Percentiles rank a stretch among this genome's conserved stretches.
Conservation (phyloP, 2,888 invertebrate species). For the Erebia aethiops region DNA sequence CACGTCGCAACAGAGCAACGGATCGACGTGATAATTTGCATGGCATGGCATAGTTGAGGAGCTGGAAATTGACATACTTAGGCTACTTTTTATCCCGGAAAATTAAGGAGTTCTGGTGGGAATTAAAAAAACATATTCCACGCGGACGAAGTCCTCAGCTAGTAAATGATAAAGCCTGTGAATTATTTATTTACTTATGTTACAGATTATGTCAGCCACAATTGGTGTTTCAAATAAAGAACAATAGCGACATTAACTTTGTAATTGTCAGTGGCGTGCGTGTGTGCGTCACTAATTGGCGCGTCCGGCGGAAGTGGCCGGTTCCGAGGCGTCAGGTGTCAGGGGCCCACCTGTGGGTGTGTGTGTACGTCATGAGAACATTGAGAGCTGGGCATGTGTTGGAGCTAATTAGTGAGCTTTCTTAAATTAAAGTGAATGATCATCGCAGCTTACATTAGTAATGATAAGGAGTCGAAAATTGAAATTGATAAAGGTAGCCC, state of each 20-base stretch:
- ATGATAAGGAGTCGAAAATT: not conserved
- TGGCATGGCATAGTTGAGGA: no score
- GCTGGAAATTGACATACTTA: no score
- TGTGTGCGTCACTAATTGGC: constrained; percentile 78
- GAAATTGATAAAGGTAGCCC: not conserved
- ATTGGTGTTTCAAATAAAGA: constrained; percentile 27
- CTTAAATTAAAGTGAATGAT: constrained; percentile 19
- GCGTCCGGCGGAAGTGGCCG: constrained; percentile 81
- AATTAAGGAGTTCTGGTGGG: no score
- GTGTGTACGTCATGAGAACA: constrained; percentile 29
- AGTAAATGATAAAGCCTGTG: not conserved
- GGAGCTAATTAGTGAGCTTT: constrained; percentile 26
- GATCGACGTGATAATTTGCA: no score
- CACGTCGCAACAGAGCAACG: no score
- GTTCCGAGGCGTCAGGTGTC: constrained; percentile 80
- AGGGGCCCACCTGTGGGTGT: constrained; percentile 62
- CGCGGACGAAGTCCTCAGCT: no score
- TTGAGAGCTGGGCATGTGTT: constrained; percentile 22
- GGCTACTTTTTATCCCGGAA: no score
- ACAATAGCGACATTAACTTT: constrained; percentile 38
- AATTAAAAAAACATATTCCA: no score
- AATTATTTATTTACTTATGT: not conserved
- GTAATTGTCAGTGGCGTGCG: constrained; percentile 49
- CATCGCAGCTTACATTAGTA: constrained; percentile 9
- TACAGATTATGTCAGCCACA: constrained; percentile 20